Percentiles rank a stretch among this genome's conserved stretches.
phyloP scores from a whole-genome alignment of 2,797 vertebrate genomes.

The Pachyuromys duprasi region DNA sequence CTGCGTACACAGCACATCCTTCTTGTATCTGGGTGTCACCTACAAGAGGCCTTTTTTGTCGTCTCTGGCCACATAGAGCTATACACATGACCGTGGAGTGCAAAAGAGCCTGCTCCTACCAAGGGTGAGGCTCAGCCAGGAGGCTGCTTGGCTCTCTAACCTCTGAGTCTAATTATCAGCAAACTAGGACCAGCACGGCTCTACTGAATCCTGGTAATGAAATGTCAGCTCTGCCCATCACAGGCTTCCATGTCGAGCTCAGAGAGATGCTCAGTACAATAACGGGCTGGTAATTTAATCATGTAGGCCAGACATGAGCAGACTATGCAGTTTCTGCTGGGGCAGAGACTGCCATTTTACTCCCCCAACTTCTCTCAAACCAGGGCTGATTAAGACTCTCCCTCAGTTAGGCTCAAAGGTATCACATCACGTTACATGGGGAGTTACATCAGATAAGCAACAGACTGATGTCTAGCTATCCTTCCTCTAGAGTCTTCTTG shows the following conservation, averaged over 20 bases:
- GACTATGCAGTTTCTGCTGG: not conserved
- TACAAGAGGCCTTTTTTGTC: not conserved
- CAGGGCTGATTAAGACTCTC: not conserved
- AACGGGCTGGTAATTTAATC: constrained; percentile 61
- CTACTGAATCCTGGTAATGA: constrained; percentile 54
- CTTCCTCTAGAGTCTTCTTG: not conserved
- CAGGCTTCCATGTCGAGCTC: not conserved
- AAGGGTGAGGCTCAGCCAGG: not conserved
- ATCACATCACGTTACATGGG: not conserved
- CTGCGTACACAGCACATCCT: not conserved
- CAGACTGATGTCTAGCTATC: not conserved
- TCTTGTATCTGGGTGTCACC: not conserved
- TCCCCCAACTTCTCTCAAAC: not conserved
- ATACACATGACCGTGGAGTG: fast-evolving
- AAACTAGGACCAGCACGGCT: constrained; percentile 20
- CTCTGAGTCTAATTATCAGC: constrained; percentile 36
- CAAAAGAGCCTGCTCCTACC: not conserved
- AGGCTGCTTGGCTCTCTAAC: not conserved
- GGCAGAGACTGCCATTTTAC: not conserved
- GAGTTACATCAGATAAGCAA: not conserved
- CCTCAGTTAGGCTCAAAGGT: not conserved
- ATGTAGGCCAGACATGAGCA: not conserved
- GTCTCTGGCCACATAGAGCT: not conserved
- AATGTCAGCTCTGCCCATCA: constrained; percentile 43
- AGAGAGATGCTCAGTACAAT: constrained; percentile 57